Evolutionary conservation across 2,888 invertebrate genomes (phyloP), one percentile per base, ranked within the genome.

Genomic region (Pristionchus arcanus): DNA sequence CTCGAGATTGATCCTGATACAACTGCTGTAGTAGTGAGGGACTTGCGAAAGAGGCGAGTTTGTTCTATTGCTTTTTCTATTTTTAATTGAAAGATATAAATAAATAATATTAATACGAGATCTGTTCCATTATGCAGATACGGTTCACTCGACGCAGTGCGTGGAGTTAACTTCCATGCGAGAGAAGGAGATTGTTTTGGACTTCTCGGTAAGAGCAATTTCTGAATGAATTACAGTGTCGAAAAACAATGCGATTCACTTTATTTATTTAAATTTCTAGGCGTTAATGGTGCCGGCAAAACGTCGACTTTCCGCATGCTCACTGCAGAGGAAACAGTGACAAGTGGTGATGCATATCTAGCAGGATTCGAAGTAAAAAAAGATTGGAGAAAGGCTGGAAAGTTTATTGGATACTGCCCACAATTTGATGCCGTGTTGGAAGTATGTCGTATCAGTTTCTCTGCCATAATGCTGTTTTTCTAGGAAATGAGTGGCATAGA

Each of bases 341-440:
- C 92, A n/a, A 91, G 90, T 31, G 94, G 94, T 68, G 93, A 94
- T 77, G 94, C 94, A 3, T 92, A 89, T 85, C 91, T 94, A 5
- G 90, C 92, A 28, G 94, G 94, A 11, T 92, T 91, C 87, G 92
- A 92, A 90, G 93, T 94, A 9, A 92, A 91, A 87, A 91, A 90
- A 34, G 91, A 94, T 37, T 94, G 94, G 94, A 90, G 93, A 87
- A 85, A 91, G 90, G 92, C 93, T 34, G 92, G 92, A 55, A 91
- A 90, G 34, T 90, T 90, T 53, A 93, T 96, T 95, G 97, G 97
- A 0, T 97, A 97, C 95, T 97, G 97, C 94, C 97, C 97, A 9
- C 97, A 97, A 95, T 97, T 97, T 94, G 97, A 97, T 95, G 97
- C 97, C 0, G 95, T 97, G 42, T 96, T 97, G 91, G 96, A 96